phyloP scores from a whole-genome alignment of 2,888 invertebrate genomes.

The Pollenia angustigena region DNA sequence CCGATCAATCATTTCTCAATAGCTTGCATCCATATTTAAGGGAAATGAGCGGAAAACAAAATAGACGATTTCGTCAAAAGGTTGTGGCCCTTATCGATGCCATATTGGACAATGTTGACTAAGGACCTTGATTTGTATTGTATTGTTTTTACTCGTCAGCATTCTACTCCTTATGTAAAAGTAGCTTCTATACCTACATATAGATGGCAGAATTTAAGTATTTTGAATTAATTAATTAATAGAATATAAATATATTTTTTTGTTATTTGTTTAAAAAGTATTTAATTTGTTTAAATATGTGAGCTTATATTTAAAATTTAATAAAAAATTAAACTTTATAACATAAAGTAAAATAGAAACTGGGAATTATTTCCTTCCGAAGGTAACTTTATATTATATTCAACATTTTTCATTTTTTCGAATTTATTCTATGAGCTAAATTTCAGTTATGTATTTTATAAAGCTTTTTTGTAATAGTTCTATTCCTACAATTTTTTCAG shows the following conservation, averaged over 20 bases:
- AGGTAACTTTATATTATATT: too few species aligned
- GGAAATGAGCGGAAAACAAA: conserved; percentile 82
- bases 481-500: too few species aligned
- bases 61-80: conserved; percentile 81
- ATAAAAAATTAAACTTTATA: conserved; percentile 60
- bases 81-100: conserved; percentile 81
- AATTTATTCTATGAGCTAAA: too few species aligned
- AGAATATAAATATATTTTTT: conserved; percentile 10
- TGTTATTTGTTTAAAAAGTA: conserved; percentile 52
- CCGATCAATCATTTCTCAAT: conserved; percentile 81
- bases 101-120: conserved; percentile 79
- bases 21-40: conserved; percentile 81
- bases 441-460: too few species aligned
- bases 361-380: too few species aligned
- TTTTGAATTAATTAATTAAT: conserved; percentile 28
- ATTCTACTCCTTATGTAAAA: conserved; percentile 53
- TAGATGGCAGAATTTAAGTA: conserved; percentile 23
- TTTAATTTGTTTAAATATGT: conserved; percentile 64
- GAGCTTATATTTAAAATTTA: conserved; percentile 48
- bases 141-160: conserved; percentile 56
- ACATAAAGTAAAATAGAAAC: conserved; percentile 21
- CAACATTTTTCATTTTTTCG: too few species aligned
- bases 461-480: too few species aligned
- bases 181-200: neutral
- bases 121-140: conserved; percentile 33